These are phyloP conservation scores for Oncorhynchus tshawytscha DNA, from an alignment of 2,113 vertebrate species.

Conservation along the genomic window DNA sequence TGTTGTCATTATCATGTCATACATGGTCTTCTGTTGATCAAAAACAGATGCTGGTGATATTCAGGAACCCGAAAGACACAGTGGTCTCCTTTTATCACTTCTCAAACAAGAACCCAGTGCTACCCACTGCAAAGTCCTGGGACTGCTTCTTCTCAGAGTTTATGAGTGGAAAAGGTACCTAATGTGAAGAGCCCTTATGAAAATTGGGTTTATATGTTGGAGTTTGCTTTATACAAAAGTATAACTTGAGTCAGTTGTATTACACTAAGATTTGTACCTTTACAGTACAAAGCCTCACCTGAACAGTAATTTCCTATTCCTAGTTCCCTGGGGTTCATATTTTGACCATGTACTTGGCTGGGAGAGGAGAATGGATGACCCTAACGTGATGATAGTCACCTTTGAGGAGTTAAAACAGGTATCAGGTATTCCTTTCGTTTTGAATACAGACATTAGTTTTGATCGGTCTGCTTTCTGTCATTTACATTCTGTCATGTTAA, in stretches of 20 bases:
- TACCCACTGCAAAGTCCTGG: constrained; percentile 74
- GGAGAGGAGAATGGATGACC: constrained; percentile 74
- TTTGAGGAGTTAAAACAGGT: constrained; percentile 84
- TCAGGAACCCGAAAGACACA: constrained; percentile 83
- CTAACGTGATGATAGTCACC: constrained; percentile 73
- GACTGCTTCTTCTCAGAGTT: constrained; percentile 77
- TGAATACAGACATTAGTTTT: not conserved
- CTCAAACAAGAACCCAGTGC: constrained; percentile 66
- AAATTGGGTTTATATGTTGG: not conserved
- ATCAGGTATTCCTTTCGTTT: not conserved
- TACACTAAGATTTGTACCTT: not conserved
- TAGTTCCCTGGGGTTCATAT: constrained; percentile 84
- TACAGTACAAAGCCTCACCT: not conserved
- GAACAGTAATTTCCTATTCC: constrained; percentile 10
- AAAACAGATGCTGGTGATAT: constrained; percentile 75
- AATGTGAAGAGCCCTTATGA: too few relatives aligned
- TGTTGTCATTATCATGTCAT: not conserved
- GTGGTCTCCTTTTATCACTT: constrained; percentile 82
- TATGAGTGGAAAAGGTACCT: constrained; percentile 76
- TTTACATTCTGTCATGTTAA: not conserved
- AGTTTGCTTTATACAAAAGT: too few relatives aligned
- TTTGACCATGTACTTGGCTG: constrained; percentile 78
- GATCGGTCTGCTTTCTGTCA: not conserved
- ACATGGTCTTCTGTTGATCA: not conserved
- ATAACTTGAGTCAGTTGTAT: too few relatives aligned